These are phyloP conservation scores for Halocynthia aurantium DNA, from an alignment of 23 tunicate genomes.

Conservation along the genomic window DNA sequence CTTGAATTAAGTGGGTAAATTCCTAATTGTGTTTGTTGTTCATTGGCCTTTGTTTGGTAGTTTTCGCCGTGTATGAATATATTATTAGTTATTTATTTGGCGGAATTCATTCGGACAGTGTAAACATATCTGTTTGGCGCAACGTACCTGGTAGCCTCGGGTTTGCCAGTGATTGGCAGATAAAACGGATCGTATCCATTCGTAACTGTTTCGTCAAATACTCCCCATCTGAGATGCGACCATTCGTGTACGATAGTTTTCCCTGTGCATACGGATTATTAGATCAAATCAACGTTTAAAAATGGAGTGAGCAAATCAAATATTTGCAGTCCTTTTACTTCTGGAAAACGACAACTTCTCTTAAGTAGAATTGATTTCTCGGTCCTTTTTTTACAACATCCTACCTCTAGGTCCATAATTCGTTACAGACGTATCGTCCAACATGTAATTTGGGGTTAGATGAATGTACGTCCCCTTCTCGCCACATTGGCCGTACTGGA, in stretches of 20 bases:
- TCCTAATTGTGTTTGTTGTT: too few relatives aligned
- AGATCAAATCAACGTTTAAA: too few relatives aligned
- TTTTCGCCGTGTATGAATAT: too few relatives aligned
- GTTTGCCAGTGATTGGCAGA: constrained; percentile 16
- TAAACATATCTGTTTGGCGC: too few relatives aligned
- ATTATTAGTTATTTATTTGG: too few relatives aligned
- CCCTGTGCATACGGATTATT: too few relatives aligned
- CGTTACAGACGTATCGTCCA: constrained; percentile 19
- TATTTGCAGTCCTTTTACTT: not conserved
- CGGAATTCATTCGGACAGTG: too few relatives aligned
- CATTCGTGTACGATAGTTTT: constrained; percentile 72
- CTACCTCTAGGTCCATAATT: constrained; percentile 49
- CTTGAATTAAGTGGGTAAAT: too few relatives aligned
- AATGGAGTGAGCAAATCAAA: too few relatives aligned
- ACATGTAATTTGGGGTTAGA: constrained; percentile 36
- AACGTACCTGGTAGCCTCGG: constrained; percentile 43
- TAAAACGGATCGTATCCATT: constrained; percentile 60
- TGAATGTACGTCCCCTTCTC: constrained; percentile 57
- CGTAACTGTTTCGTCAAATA: constrained; percentile 57
- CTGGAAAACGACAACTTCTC: not conserved
- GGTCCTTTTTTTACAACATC: too few relatives aligned
- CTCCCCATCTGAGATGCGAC: constrained; percentile 85
- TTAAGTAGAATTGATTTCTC: too few relatives aligned
- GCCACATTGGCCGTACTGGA: constrained; percentile 56
- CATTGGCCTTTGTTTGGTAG: too few relatives aligned